phyloP scores from a whole-genome alignment of 1,140 invertebrate species.

The Telenomus remus region DNA sequence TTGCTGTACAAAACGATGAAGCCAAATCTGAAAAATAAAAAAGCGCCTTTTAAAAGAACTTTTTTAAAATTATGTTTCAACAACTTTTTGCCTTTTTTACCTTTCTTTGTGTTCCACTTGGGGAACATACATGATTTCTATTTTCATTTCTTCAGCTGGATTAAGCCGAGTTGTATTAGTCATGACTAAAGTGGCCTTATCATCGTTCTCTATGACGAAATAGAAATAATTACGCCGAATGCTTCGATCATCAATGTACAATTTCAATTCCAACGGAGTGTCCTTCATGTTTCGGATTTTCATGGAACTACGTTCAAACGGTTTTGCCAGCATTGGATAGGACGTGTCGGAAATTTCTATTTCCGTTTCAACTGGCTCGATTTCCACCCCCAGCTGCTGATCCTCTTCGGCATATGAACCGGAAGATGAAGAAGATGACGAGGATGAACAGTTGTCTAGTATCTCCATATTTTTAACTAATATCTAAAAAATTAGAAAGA shows the following conservation, averaged over 20 bases:
- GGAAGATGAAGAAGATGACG: slow-evolving; percentile 7
- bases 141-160: slow-evolving; percentile 18
- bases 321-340: slow-evolving; percentile 20
- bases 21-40: slow-evolving; percentile 4
- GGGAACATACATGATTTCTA: slow-evolving; percentile 17
- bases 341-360: slow-evolving; percentile 23
- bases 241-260: slow-evolving; percentile 21
- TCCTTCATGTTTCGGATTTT: slow-evolving; percentile 31
- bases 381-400: background rate
- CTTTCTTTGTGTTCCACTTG: slow-evolving; percentile 14
- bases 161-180: slow-evolving; percentile 8
- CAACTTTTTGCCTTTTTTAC: slow-evolving; percentile 1
- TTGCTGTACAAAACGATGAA: slow-evolving; percentile 10
- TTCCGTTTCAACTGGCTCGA: slow-evolving; percentile 14
- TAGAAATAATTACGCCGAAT: slow-evolving; percentile 22
- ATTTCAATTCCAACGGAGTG: slow-evolving; percentile 9
- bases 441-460: no score
- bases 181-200: slow-evolving; percentile 9
- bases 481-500: background rate
- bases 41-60: no score
- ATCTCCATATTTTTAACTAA: background rate
- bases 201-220: slow-evolving; percentile 8
- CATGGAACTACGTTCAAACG: slow-evolving; percentile 9
- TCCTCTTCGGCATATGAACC: slow-evolving; percentile 5
- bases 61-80: no score